These are phyloP conservation scores for Numenius phaeopus DNA, from an alignment of 2,797 vertebrate species.

Conservation along the genomic window DNA sequence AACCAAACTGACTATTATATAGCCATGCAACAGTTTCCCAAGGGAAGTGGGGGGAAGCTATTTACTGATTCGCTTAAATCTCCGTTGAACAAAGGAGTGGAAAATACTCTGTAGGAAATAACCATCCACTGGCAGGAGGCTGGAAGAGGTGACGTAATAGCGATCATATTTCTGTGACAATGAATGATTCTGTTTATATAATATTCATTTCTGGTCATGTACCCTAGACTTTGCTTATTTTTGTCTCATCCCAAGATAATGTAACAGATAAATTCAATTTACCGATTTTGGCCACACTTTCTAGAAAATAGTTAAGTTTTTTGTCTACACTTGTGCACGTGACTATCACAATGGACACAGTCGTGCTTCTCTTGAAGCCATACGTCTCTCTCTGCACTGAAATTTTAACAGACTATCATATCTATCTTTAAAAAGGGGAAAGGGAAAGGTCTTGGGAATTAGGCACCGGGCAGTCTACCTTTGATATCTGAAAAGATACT, in stretches of 20 bases:
- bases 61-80: constrained; percentile 35
- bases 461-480: neutral
- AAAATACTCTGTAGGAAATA: constrained; percentile 56
- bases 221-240: constrained; percentile 6
- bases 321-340: neutral
- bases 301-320: neutral
- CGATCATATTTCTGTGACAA: neutral
- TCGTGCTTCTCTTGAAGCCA: neutral
- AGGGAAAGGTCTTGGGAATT: neutral
- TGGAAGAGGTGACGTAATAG: constrained; percentile 31
- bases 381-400: neutral
- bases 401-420: neutral
- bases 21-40: neutral
- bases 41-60: neutral
- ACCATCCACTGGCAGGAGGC: neutral
- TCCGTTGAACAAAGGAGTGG: constrained; percentile 45
- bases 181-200: constrained; percentile 35
- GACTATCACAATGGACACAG: neutral
- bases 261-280: neutral
- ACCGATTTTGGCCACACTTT: neutral
- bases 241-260: neutral
- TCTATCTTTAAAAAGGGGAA: neutral
- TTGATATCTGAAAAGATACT: neutral
- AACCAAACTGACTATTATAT: neutral
- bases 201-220: neutral